Percentiles rank a stretch among this genome's conserved stretches.
These are phyloP conservation scores for Batillaria attramentaria DNA, from an alignment of 1,140 invertebrate genomes.

Conservation along the genomic window DNA sequence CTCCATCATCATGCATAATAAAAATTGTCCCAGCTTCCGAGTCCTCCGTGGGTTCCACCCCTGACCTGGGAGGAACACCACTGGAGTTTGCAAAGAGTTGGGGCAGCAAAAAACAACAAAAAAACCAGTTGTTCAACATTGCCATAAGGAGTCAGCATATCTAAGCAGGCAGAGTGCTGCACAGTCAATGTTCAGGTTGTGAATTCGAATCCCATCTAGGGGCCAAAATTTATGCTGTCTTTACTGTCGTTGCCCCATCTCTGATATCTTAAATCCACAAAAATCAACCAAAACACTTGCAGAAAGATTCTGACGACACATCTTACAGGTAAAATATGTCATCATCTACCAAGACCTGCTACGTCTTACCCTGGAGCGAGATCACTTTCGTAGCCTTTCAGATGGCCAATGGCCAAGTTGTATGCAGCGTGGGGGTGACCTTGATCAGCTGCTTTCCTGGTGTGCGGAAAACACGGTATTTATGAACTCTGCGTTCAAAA, in stretches of 20 bases:
- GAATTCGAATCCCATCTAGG: no score
- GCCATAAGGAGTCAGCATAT: neutral
- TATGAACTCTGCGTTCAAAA: neutral
- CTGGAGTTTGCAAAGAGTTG: no score
- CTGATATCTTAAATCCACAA: neutral
- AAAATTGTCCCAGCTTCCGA: no score
- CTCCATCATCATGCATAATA: no score
- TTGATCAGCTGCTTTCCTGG: constrained; percentile 75
- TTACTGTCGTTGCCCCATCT: neutral
- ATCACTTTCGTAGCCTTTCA: constrained; percentile 72
- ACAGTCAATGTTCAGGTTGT: no score
- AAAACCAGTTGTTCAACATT: neutral
- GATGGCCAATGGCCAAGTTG: constrained; percentile 76
- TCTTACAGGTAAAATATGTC: neutral
- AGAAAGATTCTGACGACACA: neutral
- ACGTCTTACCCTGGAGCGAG: constrained; percentile 69
- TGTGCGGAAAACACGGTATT: no score
- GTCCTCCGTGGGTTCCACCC: no score
- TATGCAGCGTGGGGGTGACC: constrained; percentile 76
- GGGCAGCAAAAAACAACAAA: no score
- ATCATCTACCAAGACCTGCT: no score
- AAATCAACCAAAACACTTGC: neutral
- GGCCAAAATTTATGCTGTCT: neutral
- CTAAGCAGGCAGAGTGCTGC: neutral
- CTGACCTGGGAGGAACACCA: no score